These are phyloP conservation scores for Streptopelia turtur DNA, from an alignment of 2,797 vertebrate genomes.

Conservation along the genomic window DNA sequence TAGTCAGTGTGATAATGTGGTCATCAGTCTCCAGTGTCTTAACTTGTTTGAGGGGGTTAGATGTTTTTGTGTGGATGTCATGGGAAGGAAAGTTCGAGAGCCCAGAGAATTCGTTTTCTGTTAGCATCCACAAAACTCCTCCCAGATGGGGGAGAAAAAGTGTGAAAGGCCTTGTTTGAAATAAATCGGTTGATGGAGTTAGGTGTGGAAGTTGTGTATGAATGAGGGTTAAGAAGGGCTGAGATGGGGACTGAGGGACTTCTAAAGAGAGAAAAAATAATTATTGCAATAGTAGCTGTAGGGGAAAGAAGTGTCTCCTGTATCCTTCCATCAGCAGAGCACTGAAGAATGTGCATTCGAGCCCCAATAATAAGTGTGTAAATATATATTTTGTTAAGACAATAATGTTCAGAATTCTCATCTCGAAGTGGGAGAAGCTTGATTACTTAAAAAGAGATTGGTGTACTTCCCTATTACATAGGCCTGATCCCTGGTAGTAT, in stretches of 20 bases:
- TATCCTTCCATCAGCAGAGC: neutral
- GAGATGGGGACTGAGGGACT: neutral
- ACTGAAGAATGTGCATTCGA: neutral
- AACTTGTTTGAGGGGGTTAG: neutral
- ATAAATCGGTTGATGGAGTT: neutral
- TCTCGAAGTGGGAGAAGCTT: neutral
- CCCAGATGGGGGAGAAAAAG: neutral
- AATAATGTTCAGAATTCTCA: neutral
- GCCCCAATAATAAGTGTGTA: neutral
- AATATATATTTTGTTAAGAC: neutral
- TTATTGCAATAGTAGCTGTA: neutral
- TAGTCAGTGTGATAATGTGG: neutral
- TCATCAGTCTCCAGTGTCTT: neutral
- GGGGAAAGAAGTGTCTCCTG: neutral
- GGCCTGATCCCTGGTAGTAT: neutral
- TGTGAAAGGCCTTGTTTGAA: neutral
- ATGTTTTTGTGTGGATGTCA: slow-evolving; percentile 10
- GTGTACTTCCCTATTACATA: neutral
- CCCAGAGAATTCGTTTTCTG: neutral
- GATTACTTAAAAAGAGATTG: neutral
- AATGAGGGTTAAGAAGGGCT: neutral
- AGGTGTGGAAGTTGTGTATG: neutral
- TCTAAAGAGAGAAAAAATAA: neutral
- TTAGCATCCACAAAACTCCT: neutral
- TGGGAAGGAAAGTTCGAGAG: neutral